These are phyloP conservation scores for Takifugu rubripes DNA, from an alignment of 2,797 vertebrate species.

Conservation along the genomic window DNA sequence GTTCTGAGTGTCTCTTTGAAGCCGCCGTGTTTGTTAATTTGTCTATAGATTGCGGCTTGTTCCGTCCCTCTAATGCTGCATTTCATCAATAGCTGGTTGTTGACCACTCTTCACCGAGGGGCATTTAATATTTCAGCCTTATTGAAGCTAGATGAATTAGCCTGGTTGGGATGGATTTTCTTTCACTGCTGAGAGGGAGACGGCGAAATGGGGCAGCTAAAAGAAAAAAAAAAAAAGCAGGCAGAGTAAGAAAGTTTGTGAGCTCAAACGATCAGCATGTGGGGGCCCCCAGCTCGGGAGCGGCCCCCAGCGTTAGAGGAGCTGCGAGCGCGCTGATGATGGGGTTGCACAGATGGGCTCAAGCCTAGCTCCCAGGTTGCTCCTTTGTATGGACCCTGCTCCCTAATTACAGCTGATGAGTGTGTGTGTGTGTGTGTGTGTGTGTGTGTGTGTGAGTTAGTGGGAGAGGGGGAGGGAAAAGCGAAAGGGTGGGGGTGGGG, in stretches of 20 bases:
- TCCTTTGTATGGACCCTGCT: slow-evolving; percentile 94
- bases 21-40: slow-evolving; percentile 64
- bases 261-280: slow-evolving; percentile 33
- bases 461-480: slow-evolving; percentile 28
- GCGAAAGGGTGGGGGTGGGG: slow-evolving; percentile 15
- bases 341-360: slow-evolving; percentile 92
- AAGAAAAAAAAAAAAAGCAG: slow-evolving; percentile 21
- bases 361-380: slow-evolving; percentile 87
- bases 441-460: slow-evolving; percentile 32
- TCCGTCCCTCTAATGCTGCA: slow-evolving; percentile 63
- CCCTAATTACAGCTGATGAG: slow-evolving; percentile 94
- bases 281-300: slow-evolving; percentile 62
- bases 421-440: slow-evolving; percentile 48
- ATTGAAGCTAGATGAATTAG: slow-evolving; percentile 66
- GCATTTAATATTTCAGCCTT: slow-evolving; percentile 64
- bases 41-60: slow-evolving; percentile 70
- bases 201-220: slow-evolving; percentile 42
- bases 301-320: slow-evolving; percentile 71
- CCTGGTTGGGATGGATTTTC: slow-evolving; percentile 61
- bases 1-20: slow-evolving; percentile 45
- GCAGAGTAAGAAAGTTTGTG: slow-evolving; percentile 51
- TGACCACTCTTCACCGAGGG: slow-evolving; percentile 36
- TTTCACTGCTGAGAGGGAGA: slow-evolving; percentile 55
- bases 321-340: slow-evolving; percentile 60
- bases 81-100: slow-evolving; percentile 58